Evolutionary conservation across 1,140 invertebrate species (phyloP), one percentile per base, ranked within the genome.

Genomic region (Drosophila lini): DNA sequence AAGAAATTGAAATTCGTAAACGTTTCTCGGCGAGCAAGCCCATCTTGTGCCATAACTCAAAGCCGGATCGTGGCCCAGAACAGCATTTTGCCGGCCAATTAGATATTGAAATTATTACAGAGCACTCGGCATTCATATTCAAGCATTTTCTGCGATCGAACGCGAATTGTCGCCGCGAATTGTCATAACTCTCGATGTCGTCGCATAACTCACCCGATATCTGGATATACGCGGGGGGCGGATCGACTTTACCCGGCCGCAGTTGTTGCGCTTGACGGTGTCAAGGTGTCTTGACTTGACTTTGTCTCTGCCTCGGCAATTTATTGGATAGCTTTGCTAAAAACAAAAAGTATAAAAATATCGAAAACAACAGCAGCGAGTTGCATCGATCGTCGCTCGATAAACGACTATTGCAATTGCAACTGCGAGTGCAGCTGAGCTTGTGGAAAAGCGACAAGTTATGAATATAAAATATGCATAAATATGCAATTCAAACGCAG

Each of bases 381-480:
- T 64, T 81, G 82, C 75, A 84, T 80, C 83, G 83, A 89, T 88
- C 62, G 84, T 41, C 53, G 80, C 62, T 88, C 80, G 83, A 88
- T 88, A 88, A 84, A 88, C 81, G 63, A 67, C 74, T 68, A 22
- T 63, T 63, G 47, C 59, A 62, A 36, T 41, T 65, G 59, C 60
- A 56, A 22, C 22, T 22, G 32, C 40, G 41, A 47, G 38, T 57
- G 73, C 64, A 65, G 73, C 74, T 74, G 73, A 69, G 75, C 38
- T 36, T 42, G 64, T 65, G 55, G 53, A 64, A 52, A 59, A 74
- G 84, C 84, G 84, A 88, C 84, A 89, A 88, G 84, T 88, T 88
- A 88, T 88, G 84, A 88, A 88, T 88, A 88, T 88, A 89, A 88
- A 88, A 88, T 88, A 88, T 88, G 80, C 84, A 84, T 82, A 89